These are phyloP conservation scores for Scaptomyza tumidula DNA, from an alignment of 2,888 invertebrate genomes.

Conservation along the genomic window DNA sequence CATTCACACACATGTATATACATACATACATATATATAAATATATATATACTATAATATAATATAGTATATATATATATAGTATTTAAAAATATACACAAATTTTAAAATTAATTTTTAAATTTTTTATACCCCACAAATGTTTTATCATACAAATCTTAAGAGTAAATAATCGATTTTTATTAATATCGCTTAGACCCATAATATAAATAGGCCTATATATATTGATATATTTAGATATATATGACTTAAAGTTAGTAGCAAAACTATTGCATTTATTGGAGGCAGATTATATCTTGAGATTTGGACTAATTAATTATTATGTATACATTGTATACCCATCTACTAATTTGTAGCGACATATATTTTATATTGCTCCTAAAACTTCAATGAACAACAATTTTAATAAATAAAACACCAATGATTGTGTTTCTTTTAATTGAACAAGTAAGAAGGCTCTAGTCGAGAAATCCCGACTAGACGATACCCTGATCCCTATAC, in stretches of 20 bases:
- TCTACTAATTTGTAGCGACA: constrained; percentile 47
- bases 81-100: too few relatives aligned
- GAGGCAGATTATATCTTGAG: constrained; percentile 36
- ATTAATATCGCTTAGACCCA: constrained; percentile 20
- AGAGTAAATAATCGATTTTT: constrained; percentile 7
- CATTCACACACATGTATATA: constrained; percentile 28
- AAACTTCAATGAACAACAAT: constrained; percentile 22
- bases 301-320: constrained; percentile 24
- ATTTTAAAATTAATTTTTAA: too few relatives aligned
- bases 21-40: constrained; percentile 11
- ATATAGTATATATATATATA: too few relatives aligned
- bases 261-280: constrained; percentile 40
- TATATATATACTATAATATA: too few relatives aligned
- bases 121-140: constrained; percentile 11
- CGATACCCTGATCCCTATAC: too few relatives aligned
- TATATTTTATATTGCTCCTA: constrained; percentile 39
- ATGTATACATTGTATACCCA: constrained; percentile 46
- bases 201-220: constrained; percentile 12
- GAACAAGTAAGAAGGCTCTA: too few relatives aligned
- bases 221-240: constrained; percentile 4
- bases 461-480: too few relatives aligned
- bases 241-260: neutral
- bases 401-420: constrained; percentile 38
- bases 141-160: constrained; percentile 12
- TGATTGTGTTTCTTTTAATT: neutral